Base-by-base conservation (phyloP, 2,888 invertebrate species). In the Campoplex nolae region DNA sequence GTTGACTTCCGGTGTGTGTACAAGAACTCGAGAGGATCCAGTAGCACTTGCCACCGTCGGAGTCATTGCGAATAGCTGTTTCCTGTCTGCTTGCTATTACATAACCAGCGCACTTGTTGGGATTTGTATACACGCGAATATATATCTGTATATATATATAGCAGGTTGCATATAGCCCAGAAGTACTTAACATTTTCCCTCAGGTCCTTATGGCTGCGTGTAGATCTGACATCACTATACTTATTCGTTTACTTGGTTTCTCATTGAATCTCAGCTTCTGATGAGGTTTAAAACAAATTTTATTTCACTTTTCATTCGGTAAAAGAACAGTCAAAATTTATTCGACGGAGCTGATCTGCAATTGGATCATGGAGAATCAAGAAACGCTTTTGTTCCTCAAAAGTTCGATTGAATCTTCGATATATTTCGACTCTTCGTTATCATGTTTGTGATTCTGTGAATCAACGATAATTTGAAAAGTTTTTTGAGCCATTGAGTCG, bases 41-140 rank as follows among this genome's bases (percentile, higher is more conserved):
- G 71, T 77, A 54, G 77, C 71, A 62, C 81, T 74, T 62, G 74
- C 48, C 77, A 73, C 45, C 68, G 68, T 70, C 68, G 51, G 54
- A 82, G 74, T 75, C 83, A 83, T 78, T 74, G 78, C 74, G 85
- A 82, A 78, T 82, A 82, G 68, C 77, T 58, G 74, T 85, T 85
- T 82, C 77, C 82, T 48, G 85, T 82, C 56, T 74, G 68, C 77
- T 68, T 68, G 82, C 18, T 68, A 23, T 42, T 68, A 67, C 45
- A 68, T 76, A 76, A 68, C 67, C 78, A 42, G 54, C 42, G 54
- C 28, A 56, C 67, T 68, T 42, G 78, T 42, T 38, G 23, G 42
- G 38, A 38, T 28, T 42, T 45, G 62, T 32, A 77, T 35, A 67
- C 67, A 77, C 13, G 18, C 48, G n/a, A 1, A 6, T 28, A 23